Conservation (phyloP, 2,888 invertebrate genomes). For the Drosophila hamatofila region DNA sequence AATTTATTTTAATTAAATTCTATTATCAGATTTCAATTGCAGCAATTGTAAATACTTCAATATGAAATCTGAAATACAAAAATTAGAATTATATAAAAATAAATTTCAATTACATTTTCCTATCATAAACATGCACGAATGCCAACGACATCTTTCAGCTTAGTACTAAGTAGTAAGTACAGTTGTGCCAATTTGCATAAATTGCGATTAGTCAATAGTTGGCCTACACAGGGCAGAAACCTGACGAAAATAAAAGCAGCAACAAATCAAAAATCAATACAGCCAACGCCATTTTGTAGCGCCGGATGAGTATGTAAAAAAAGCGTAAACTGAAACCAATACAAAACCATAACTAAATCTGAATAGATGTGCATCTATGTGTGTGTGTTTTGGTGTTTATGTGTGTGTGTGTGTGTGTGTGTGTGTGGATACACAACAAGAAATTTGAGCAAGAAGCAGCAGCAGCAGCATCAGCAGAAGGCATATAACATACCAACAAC, state of each 20-base stretch:
- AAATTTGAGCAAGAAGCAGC: constrained; percentile 69
- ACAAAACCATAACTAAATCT: constrained; percentile 77
- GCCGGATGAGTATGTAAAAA: constrained; percentile 36
- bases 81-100: no score
- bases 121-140: not conserved
- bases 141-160: not conserved
- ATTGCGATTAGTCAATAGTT: constrained; percentile 34
- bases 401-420: constrained; percentile 36
- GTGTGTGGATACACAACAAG: constrained; percentile 48
- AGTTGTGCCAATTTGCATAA: constrained; percentile 31
- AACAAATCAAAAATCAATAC: constrained; percentile 76
- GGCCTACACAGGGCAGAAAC: constrained; percentile 43
- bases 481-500: constrained; percentile 49
- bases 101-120: no score
- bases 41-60: no score
- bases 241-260: constrained; percentile 33
- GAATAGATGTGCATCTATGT: constrained; percentile 16
- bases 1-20: no score
- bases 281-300: constrained; percentile 68
- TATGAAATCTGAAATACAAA: no score
- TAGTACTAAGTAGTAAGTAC: constrained; percentile 19
- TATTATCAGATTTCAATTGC: not conserved
- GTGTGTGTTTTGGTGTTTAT: constrained; percentile 28
- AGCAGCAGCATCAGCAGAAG: constrained; percentile 58
- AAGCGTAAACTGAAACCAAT: constrained; percentile 70